A percentile compares a stretch with the other conserved stretches of the same genome.
phyloP scores from a whole-genome alignment of 2,888 invertebrate species.

The Drosophila mulleri region DNA sequence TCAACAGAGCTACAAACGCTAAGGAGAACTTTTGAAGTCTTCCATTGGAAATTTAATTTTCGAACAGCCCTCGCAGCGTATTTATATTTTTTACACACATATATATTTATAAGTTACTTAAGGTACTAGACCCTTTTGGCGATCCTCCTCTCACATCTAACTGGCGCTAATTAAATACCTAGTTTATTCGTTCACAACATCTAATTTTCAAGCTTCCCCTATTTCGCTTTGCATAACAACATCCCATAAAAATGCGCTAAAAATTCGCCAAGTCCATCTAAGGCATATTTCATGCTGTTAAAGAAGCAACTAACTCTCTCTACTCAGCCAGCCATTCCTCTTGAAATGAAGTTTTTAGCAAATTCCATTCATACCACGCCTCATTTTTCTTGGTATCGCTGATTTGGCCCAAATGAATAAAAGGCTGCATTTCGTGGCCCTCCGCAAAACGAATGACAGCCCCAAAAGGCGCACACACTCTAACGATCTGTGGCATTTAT shows the following conservation, averaged over 20 bases:
- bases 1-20: neutral
- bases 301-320: conserved; percentile 5
- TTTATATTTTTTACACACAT: too few species aligned
- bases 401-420: conserved; percentile 60
- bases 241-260: neutral
- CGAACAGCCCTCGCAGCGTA: too few species aligned
- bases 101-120: too few species aligned
- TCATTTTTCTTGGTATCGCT: conserved; percentile 46
- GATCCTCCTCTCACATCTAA: too few species aligned
- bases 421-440: conserved; percentile 31
- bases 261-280: neutral
- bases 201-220: neutral
- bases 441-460: conserved; percentile 24
- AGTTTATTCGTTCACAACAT: neutral
- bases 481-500: conserved; percentile 42
- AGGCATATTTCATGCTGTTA: conserved; percentile 14
- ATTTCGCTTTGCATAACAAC: neutral
- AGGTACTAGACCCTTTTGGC: too few species aligned
- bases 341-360: conserved; percentile 49
- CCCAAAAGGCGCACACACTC: conserved; percentile 17
- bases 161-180: too few species aligned
- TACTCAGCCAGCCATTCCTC: neutral
- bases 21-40: neutral
- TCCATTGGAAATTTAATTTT: neutral
- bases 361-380: conserved; percentile 45